Evolutionary conservation across 2,113 vertebrate genomes (phyloP).

Genomic region (Ceyx cyanopectus): DNA sequence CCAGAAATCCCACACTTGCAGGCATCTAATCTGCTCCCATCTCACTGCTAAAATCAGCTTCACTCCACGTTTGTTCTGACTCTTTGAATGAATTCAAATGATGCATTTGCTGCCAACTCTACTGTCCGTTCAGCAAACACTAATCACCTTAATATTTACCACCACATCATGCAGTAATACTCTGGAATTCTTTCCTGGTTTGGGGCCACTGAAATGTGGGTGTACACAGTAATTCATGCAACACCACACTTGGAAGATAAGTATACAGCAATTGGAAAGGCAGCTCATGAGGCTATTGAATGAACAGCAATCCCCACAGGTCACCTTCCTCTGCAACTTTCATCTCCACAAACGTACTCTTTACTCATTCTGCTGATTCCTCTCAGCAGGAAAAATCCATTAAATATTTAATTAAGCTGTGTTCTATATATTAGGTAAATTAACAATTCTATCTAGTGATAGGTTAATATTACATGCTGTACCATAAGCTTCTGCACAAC

Average conservation of each 20-base stretch:
- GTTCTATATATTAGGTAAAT: conserved; percentile 30
- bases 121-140: not conserved
- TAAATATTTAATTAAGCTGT: conserved; percentile 57
- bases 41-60: not conserved
- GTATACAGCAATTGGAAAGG: not conserved
- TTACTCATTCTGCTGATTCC: conserved; percentile 44
- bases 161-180: not conserved
- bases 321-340: not conserved
- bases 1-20: not conserved
- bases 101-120: not conserved
- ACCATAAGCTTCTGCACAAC: not conserved
- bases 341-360: not conserved
- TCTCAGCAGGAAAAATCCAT: not conserved
- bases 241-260: not conserved
- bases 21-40: not conserved
- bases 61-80: not conserved
- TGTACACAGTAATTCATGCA: not conserved
- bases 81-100: not conserved
- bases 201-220: not conserved
- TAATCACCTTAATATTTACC: not conserved
- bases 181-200: not conserved
- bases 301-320: not conserved
- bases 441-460: not conserved
- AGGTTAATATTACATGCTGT: not conserved
- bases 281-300: not conserved